Conservation (phyloP, 2,797 vertebrate species). For the Poeciliopsis paucimaculata region DNA sequence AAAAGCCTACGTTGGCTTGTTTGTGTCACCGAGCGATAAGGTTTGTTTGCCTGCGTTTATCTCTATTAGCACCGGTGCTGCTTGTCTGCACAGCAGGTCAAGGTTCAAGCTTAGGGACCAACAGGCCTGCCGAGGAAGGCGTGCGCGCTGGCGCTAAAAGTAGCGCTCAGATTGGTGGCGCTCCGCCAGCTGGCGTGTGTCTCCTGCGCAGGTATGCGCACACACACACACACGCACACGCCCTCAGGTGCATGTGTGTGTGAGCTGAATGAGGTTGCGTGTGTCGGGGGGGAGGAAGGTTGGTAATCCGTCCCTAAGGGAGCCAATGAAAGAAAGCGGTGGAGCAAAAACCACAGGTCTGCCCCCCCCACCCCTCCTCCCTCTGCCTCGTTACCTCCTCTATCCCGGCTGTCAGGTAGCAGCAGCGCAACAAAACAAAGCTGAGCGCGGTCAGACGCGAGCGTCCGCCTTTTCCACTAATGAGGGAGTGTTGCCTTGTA, state of each 20-base stretch:
- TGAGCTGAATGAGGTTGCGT: slow-evolving; percentile 1
- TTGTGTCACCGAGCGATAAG: slow-evolving; percentile 41
- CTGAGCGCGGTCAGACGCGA: slow-evolving; percentile 60
- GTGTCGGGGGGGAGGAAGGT: slow-evolving; percentile 51
- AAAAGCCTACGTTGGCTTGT: background rate
- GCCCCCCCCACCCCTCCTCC: slow-evolving; percentile 46
- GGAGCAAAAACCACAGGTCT: slow-evolving; percentile 78
- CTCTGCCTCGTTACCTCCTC: slow-evolving; percentile 65
- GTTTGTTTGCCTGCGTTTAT: slow-evolving; percentile 61
- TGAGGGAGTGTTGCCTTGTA: slow-evolving; percentile 66
- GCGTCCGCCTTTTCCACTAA: slow-evolving; percentile 67
- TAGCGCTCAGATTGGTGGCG: slow-evolving; percentile 12
- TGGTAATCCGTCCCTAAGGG: slow-evolving; percentile 75
- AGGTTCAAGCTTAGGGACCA: slow-evolving; percentile 54
- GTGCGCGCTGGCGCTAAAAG: slow-evolving; percentile 1
- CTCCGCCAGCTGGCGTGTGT: slow-evolving; percentile 3
- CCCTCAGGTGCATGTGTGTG: slow-evolving; percentile 1
- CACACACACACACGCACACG: too few relatives aligned
- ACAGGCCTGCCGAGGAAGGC: slow-evolving; percentile 33
- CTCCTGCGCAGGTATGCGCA: slow-evolving; percentile 1
- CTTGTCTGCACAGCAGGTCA: slow-evolving; percentile 66
- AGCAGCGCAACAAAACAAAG: slow-evolving; percentile 77
- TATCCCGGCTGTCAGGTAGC: slow-evolving; percentile 78
- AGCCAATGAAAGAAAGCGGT: slow-evolving; percentile 78
- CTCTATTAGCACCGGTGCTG: slow-evolving; percentile 50